A percentile compares a stretch with the other conserved stretches of the same genome.
Evolutionary conservation across 2,888 invertebrate genomes (phyloP).

Genomic region (Scaptomyza polygonia): DNA sequence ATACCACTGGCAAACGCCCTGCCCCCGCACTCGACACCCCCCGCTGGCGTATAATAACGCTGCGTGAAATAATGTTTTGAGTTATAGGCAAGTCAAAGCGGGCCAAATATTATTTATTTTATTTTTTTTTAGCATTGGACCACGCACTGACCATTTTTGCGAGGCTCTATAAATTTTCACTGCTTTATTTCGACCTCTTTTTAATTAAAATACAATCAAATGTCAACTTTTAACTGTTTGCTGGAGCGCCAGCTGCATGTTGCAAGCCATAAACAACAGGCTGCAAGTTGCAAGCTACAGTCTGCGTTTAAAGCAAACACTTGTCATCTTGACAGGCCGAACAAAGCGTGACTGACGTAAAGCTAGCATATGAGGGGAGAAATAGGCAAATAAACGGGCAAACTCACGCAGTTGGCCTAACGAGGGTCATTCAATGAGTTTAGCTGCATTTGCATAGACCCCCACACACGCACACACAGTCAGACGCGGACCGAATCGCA

Average conservation of each 20-base stretch:
- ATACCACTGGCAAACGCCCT: conserved; percentile 27
- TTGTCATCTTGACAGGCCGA: conserved; percentile 80
- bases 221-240: conserved; percentile 77
- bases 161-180: conserved; percentile 67
- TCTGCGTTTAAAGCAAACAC: conserved; percentile 70
- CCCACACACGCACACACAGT: conserved; percentile 52
- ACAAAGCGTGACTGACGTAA: conserved; percentile 79
- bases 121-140: conserved; percentile 43
- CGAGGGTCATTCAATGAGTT: conserved; percentile 77
- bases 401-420: conserved; percentile 65
- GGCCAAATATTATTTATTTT: conserved; percentile 12
- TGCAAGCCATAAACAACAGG: conserved; percentile 18
- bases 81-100: conserved; percentile 57
- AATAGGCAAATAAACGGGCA: conserved; percentile 25
- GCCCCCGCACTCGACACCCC: conserved; percentile 11
- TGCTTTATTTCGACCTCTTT: conserved; percentile 59
- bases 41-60: conserved; percentile 47
- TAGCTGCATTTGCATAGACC: conserved; percentile 69
- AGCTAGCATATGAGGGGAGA: conserved; percentile 17
- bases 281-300: conserved; percentile 30
- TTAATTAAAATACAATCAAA: conserved; percentile 80
- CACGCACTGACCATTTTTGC: conserved; percentile 69
- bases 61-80: conserved; percentile 77
- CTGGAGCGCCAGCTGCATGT: conserved; percentile 69
- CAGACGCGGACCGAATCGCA: conserved; percentile 1